Conservation (phyloP, 1,140 invertebrate genomes). For the Drosophila carrolli region DNA sequence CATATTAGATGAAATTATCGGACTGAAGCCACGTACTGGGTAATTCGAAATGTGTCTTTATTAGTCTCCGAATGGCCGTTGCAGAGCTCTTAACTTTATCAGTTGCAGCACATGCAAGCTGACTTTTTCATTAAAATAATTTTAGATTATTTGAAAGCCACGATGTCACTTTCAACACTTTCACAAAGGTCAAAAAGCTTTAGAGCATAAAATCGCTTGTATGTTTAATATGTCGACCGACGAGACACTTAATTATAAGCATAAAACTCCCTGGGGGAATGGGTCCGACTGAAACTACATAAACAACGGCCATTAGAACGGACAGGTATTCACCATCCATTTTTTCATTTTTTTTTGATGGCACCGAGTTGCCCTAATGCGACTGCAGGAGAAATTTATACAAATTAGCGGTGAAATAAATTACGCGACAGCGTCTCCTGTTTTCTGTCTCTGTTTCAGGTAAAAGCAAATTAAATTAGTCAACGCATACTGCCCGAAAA, state of each 20-base stretch:
- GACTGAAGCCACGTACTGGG: neutral
- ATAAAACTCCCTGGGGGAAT: slow-evolving; percentile 40
- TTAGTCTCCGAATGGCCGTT: neutral
- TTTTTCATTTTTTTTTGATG: slow-evolving; percentile 50
- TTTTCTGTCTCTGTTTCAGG: slow-evolving; percentile 3
- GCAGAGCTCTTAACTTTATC: slow-evolving; percentile 5
- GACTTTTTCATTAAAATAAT: slow-evolving; percentile 15
- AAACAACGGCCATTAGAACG: slow-evolving; percentile 55
- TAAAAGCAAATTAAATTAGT: slow-evolving; percentile 66
- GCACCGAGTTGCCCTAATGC: slow-evolving; percentile 48
- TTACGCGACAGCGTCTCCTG: slow-evolving; percentile 40
- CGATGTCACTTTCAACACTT: neutral
- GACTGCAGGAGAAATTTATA: slow-evolving; percentile 66
- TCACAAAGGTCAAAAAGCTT: neutral
- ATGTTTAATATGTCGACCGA: slow-evolving; percentile 27
- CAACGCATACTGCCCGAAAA: slow-evolving; percentile 9
- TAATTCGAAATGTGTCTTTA: slow-evolving; percentile 2
- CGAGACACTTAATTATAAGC: slow-evolving; percentile 75
- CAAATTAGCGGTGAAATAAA: slow-evolving; percentile 78
- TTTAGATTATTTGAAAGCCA: neutral
- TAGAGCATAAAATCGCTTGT: neutral
- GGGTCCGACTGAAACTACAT: slow-evolving; percentile 38
- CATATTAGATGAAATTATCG: slow-evolving; percentile 7
- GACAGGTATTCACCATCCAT: slow-evolving; percentile 53
- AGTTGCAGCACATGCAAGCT: slow-evolving; percentile 12